phyloP scores from a whole-genome alignment of 2,797 vertebrate genomes.

The Linurgus olivaceus region DNA sequence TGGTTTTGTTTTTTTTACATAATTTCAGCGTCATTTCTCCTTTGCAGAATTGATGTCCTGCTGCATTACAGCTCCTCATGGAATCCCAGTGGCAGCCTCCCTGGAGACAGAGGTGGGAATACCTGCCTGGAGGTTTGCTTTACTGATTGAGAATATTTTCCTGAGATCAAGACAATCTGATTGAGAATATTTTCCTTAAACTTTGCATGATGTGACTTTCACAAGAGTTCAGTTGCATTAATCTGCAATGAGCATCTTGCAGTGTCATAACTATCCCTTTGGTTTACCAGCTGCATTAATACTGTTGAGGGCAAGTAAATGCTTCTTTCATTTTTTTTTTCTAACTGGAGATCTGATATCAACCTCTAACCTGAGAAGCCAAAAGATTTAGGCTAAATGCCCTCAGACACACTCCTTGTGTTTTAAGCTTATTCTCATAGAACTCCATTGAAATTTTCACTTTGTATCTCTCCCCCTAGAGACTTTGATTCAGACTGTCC shows the following conservation, averaged over 20 bases:
- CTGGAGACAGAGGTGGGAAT: not conserved
- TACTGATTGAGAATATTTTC: not conserved
- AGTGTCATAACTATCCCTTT: not conserved
- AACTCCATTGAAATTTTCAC: not conserved
- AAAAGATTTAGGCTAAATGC: not conserved
- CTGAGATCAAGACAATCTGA: no score
- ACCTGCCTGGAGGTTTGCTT: not conserved
- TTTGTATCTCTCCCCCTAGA: not conserved
- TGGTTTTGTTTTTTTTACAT: no score
- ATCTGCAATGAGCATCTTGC: not conserved
- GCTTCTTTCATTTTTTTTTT: not conserved
- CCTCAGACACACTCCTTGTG: not conserved
- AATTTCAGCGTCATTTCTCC: not conserved
- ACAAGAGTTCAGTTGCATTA: not conserved
- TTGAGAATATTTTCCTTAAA: not conserved
- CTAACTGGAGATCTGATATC: not conserved
- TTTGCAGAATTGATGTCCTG: not conserved
- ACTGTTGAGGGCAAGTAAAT: not conserved
- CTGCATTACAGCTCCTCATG: not conserved
- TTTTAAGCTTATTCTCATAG: not conserved
- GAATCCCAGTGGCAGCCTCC: not conserved
- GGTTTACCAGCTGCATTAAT: not conserved
- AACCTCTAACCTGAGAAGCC: not conserved
- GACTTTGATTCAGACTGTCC: not conserved
- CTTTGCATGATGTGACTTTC: not conserved